Evolutionary conservation across 2,888 invertebrate species (phyloP).

Genomic region (Pachymerium ferrugineum): DNA sequence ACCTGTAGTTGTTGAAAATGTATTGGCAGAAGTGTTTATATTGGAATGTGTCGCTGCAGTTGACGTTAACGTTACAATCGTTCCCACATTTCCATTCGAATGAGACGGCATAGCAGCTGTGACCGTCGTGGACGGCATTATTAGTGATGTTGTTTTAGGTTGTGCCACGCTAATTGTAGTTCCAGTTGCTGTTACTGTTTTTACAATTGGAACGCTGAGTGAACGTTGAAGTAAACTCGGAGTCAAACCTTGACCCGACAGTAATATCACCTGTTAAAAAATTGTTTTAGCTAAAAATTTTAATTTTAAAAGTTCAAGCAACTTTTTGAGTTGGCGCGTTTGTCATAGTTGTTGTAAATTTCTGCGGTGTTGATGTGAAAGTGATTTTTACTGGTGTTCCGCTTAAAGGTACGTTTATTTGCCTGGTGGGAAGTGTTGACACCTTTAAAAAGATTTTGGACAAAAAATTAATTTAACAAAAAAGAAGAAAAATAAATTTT

Average conservation of each 20-base stretch:
- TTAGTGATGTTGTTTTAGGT: conserved; percentile 29
- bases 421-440: conserved; percentile 3
- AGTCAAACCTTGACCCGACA: conserved; percentile 33
- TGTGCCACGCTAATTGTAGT: conserved; percentile 32
- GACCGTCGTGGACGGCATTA: not conserved
- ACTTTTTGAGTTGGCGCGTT: conserved; percentile 33
- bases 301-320: not conserved
- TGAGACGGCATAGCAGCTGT: not conserved
- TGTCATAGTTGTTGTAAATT: conserved; percentile 2
- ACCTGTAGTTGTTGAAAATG: not conserved
- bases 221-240: conserved; percentile 36
- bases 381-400: conserved; percentile 35
- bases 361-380: conserved; percentile 7
- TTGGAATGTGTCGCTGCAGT: not conserved
- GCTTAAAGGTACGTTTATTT: conserved; percentile 33
- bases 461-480: not conserved
- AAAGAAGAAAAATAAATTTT: not conserved
- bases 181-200: conserved; percentile 35
- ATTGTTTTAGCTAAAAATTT: too few relatives aligned
- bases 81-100: conserved; percentile 22
- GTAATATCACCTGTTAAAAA: conserved; percentile 35
- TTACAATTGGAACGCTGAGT: conserved; percentile 34
- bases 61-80: conserved; percentile 25
- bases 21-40: not conserved
- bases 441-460: not conserved